Evolutionary conservation across 2,113 vertebrate species (phyloP), one percentile per base, ranked within the genome.

Genomic region (Pterocles gutturalis): DNA sequence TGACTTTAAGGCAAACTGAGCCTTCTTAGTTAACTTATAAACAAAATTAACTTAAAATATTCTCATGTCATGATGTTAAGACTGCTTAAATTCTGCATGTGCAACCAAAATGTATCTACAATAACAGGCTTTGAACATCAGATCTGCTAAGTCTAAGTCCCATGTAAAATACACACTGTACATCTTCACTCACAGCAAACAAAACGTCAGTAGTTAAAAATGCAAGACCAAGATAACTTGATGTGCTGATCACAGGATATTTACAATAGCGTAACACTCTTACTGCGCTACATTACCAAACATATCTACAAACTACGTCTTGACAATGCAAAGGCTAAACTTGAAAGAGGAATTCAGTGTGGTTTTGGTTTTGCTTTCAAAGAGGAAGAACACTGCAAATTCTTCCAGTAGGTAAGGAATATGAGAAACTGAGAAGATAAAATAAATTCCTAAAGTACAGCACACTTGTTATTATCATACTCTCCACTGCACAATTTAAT

Each of bases 271-370:
- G 8, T 15, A 34, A 58, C 10, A 17, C 14, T 13, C 43, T 2
- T 53, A 8, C 55, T 72, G 18, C 2, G 6, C 29, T 46, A 22
- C 12, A 4, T 6, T 36, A 64, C 5, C 54, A 36, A 38, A 83
- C 4, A 1, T 1, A 36, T 43, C 13, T 51, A 17, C 0, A 10
- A 65, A 28, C 8, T 72, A 31, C 4, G 0, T 13, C 66, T 61
- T 28, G 29, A 48, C 9, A 12, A 36, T 9, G 24, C 36, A 17
- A 5, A 41, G 18, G 25, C 61, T 33, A 45, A 55, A 67, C 14
- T 26, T 9, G 5, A 53, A 93, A 55, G 13, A 81, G 22, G 17
- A 83, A 73, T 55, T 66, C 41, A 93, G 65, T 17, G 17, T 5
- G 3, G 19, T 11, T 69, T 53, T 45, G 8, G n/a, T 55, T 67